phyloP scores from a whole-genome alignment of 2,888 invertebrate genomes.

The Nymphalis c-album region DNA sequence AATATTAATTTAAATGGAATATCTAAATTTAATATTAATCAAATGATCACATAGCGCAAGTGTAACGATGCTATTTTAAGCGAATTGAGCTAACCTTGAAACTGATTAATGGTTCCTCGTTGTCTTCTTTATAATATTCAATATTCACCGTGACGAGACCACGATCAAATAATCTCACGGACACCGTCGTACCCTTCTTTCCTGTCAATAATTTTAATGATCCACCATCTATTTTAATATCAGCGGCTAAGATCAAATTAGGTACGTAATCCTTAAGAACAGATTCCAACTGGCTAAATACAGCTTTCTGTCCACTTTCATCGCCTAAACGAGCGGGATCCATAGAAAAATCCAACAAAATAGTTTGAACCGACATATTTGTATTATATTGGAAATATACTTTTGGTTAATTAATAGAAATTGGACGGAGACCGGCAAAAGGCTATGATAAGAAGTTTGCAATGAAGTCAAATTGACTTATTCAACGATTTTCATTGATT shows the following conservation, averaged over 20 bases:
- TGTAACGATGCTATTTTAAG: conserved; percentile 37
- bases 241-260: conserved; percentile 85
- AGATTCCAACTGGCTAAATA: conserved; percentile 85
- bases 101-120: conserved; percentile 86
- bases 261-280: conserved; percentile 87
- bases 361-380: conserved; percentile 89
- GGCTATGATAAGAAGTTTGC: conserved; percentile 16
- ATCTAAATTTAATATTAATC: conserved; percentile 19
- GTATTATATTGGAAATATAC: conserved; percentile 36
- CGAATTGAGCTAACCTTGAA: conserved; percentile 85
- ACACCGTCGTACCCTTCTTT: conserved; percentile 85
- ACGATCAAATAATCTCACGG: conserved; percentile 86
- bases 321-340: conserved; percentile 85
- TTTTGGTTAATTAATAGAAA: conserved; percentile 43
- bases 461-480: conserved; percentile 13
- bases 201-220: conserved; percentile 86
- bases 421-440: conserved; percentile 56
- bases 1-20: conserved; percentile 11
- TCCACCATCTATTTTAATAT: conserved; percentile 86
- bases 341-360: conserved; percentile 89
- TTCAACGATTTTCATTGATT: conserved; percentile 27
- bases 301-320: conserved; percentile 83
- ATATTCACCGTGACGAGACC: conserved; percentile 91
- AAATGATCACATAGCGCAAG: conserved; percentile 13
- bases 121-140: conserved; percentile 89